phyloP scores from a whole-genome alignment of 2,888 invertebrate species.

The Pandemis cinnamomeana region DNA sequence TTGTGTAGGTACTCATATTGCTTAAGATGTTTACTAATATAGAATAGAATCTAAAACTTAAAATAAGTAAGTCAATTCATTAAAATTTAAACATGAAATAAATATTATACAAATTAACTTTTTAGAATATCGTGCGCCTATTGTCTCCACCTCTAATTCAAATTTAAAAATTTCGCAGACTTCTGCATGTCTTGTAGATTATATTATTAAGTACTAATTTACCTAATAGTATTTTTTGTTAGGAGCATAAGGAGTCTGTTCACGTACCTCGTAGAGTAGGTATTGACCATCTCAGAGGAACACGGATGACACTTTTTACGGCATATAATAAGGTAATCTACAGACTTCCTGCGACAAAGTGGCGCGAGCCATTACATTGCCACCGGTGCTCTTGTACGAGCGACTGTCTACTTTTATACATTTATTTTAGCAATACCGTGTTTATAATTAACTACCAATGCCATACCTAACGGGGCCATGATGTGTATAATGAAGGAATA shows the following conservation, averaged over 20 bases:
- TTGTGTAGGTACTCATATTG: too few relatives aligned
- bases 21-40: not conserved
- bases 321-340: constrained; percentile 80
- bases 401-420: constrained; percentile 6
- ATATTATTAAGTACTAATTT: not conserved
- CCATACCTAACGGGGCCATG: too few relatives aligned
- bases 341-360: constrained; percentile 75
- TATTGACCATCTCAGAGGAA: constrained; percentile 46
- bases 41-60: not conserved
- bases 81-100: too few relatives aligned
- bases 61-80: too few relatives aligned
- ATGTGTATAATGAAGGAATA: too few relatives aligned
- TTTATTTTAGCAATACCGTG: not conserved
- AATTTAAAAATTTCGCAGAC: too few relatives aligned
- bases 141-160: too few relatives aligned
- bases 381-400: constrained; percentile 47
- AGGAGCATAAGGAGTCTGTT: not conserved
- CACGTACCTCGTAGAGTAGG: constrained; percentile 37
- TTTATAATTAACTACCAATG: not conserved
- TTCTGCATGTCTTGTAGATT: too few relatives aligned
- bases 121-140: too few relatives aligned
- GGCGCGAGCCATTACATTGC: constrained; percentile 57
- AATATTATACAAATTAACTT: too few relatives aligned
- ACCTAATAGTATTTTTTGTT: not conserved
- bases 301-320: constrained; percentile 71